A percentile compares a stretch with the other conserved stretches of the same genome.
Evolutionary conservation across 2,888 invertebrate genomes (phyloP).

Genomic region (Drosophila nr. fundita): DNA sequence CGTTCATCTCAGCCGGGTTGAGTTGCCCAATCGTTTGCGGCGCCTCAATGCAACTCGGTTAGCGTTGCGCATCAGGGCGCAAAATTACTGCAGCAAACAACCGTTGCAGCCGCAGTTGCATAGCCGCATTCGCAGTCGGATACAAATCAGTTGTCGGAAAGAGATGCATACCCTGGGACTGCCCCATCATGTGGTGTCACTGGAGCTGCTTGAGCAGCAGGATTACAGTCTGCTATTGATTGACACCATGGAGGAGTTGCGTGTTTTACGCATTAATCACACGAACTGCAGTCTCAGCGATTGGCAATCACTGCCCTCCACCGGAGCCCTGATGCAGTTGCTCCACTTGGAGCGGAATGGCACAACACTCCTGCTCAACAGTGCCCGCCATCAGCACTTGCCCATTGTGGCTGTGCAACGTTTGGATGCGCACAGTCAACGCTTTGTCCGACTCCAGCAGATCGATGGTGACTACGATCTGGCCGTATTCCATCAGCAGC

Average conservation of each 20-base stretch:
- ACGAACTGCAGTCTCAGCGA: slow-evolving; percentile 64
- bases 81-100: slow-evolving; percentile 69
- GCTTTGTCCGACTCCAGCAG: slow-evolving; percentile 73
- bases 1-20: slow-evolving; percentile 63
- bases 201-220: slow-evolving; percentile 31
- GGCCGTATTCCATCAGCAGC: slow-evolving; percentile 54
- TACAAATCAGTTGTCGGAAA: slow-evolving; percentile 65
- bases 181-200: slow-evolving; percentile 65
- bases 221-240: slow-evolving; percentile 64
- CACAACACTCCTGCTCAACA: slow-evolving; percentile 57
- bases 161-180: slow-evolving; percentile 66
- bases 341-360: slow-evolving; percentile 38
- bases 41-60: neutral
- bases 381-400: slow-evolving; percentile 58
- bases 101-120: slow-evolving; percentile 45
- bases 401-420: slow-evolving; percentile 72
- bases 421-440: slow-evolving; percentile 37
- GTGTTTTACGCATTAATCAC: slow-evolving; percentile 69
- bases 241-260: slow-evolving; percentile 75
- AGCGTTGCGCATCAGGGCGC: slow-evolving; percentile 59
- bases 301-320: slow-evolving; percentile 76
- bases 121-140: slow-evolving; percentile 72
- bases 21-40: slow-evolving; percentile 47
- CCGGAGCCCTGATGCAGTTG: slow-evolving; percentile 71
- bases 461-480: slow-evolving; percentile 82